Evolutionary conservation across 64 coral and sea anemone genomes (phyloP).

Genomic region (Dendronephthya gigantea): DNA sequence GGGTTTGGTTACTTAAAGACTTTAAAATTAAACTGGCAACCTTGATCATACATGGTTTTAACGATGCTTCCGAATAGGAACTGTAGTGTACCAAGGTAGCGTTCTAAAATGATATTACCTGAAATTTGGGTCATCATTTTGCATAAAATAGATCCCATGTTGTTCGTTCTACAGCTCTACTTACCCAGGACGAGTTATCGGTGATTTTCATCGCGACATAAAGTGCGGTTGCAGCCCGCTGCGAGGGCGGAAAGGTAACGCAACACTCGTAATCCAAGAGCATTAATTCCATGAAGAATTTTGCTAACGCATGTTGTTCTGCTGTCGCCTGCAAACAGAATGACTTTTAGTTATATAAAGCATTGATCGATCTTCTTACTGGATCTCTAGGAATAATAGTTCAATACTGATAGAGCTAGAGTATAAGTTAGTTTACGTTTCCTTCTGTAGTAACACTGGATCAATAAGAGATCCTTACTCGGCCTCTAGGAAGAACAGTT

Average conservation of each 20-base stretch:
- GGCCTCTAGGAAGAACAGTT: no score
- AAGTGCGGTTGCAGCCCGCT: not conserved
- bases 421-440: not conserved
- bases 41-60: not conserved
- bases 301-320: not conserved
- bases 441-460: no score
- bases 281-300: slow-evolving; percentile 9
- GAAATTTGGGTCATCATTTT: no score
- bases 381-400: no score
- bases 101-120: not conserved
- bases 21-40: not conserved
- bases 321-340: not conserved
- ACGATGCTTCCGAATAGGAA: not conserved
- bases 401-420: not conserved
- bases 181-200: not conserved
- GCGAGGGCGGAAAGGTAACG: not conserved
- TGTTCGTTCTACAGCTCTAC: not conserved
- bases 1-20: not conserved
- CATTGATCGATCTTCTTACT: no score
- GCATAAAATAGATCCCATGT: no score
- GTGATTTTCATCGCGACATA: slow-evolving; percentile 6
- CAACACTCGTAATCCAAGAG: slow-evolving; percentile 4
- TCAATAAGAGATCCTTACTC: no score
- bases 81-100: not conserved
- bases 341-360: not conserved